A percentile compares a stretch with the other conserved stretches of the same genome.
Evolutionary conservation across 1,140 invertebrate species (phyloP).

Genomic region (Centruroides vittatus): DNA sequence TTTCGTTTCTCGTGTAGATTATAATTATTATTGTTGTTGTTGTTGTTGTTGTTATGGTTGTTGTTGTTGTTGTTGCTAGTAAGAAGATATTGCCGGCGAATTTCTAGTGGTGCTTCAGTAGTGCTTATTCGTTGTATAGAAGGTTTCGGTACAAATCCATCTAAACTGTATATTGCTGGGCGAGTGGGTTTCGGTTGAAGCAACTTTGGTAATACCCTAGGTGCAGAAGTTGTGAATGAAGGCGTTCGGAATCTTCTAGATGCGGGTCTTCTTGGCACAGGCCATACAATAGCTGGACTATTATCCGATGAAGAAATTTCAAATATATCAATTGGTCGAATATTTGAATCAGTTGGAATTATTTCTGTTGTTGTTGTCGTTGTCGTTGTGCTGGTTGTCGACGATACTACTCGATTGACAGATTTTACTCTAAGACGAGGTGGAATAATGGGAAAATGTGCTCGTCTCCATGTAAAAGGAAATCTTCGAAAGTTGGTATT

Average conservation of each 20-base stretch:
- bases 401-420: background rate
- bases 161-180: constrained; percentile 22
- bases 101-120: constrained; percentile 12
- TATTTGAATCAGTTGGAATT: no score
- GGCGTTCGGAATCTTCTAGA: constrained; percentile 4
- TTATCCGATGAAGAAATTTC: background rate
- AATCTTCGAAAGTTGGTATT: background rate
- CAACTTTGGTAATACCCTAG: constrained; percentile 14
- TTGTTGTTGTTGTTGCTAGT: background rate
- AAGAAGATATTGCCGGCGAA: background rate
- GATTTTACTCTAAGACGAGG: background rate
- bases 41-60: background rate
- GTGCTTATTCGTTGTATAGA: constrained; percentile 16
- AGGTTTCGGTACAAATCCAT: constrained; percentile 23
- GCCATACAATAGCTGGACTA: constrained; percentile 9
- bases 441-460: constrained; percentile 1
- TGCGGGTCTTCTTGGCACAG: background rate
- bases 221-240: constrained; percentile 9
- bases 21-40: background rate
- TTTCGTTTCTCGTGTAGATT: background rate
- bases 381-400: background rate
- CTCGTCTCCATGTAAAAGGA: background rate
- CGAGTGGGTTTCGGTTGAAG: constrained; percentile 18
- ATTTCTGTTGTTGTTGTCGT: background rate
- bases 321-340: background rate